A percentile compares a stretch with the other conserved stretches of the same genome.
Evolutionary conservation across 2,888 invertebrate genomes (phyloP).

Genomic region (Mellilla xanthometata): DNA sequence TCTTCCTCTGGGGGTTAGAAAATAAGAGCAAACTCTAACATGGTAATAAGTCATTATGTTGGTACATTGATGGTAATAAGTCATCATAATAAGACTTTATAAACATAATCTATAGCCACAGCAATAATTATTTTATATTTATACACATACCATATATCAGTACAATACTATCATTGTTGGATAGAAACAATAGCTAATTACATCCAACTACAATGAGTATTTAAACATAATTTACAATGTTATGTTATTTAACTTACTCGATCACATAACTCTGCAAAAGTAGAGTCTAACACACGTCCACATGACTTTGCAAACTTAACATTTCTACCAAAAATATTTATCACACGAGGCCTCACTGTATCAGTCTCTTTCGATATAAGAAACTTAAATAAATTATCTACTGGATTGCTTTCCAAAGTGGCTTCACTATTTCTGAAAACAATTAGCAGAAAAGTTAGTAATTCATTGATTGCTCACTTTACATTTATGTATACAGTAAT

Average conservation of each 20-base stretch:
- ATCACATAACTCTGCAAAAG: constrained; percentile 95
- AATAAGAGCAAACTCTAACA: no score
- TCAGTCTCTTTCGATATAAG: constrained; percentile 95
- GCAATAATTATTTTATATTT: no score
- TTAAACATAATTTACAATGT: no score
- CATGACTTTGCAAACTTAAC: constrained; percentile 94
- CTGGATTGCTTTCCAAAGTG: constrained; percentile 80
- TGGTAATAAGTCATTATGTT: no score
- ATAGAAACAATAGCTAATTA: no score
- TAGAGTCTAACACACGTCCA: constrained; percentile 94
- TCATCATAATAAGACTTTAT: no score
- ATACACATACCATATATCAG: no score
- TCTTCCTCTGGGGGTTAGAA: no score
- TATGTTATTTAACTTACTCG: constrained; percentile 86
- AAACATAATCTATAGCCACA: no score
- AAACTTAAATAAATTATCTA: constrained; percentile 93
- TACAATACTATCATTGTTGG: neutral
- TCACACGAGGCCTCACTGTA: constrained; percentile 90
- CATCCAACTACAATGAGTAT: no score
- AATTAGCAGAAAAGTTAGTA: constrained; percentile 3
- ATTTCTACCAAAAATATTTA: constrained; percentile 95
- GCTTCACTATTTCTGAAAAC: constrained; percentile 84
- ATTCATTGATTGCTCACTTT: neutral
- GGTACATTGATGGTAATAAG: no score
- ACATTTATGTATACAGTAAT: no score